A percentile compares a stretch with the other conserved stretches of the same genome.
These are phyloP conservation scores for Phallusia fumigata DNA, from an alignment of 23 tunicate genomes.

Conservation along the genomic window DNA sequence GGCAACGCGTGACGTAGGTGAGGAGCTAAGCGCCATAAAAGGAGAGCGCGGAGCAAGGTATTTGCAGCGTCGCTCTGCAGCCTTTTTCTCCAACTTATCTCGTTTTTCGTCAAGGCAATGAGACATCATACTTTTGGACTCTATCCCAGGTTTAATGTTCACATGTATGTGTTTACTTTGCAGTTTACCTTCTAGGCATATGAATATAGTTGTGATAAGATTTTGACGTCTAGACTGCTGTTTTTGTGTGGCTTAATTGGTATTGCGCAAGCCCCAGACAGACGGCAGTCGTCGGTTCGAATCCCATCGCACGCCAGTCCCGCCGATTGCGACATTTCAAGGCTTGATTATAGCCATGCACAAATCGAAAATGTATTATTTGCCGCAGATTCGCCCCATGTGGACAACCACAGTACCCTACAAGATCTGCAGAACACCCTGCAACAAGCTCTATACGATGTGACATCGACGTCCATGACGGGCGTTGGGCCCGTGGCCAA, in stretches of 20 bases:
- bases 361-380: not conserved
- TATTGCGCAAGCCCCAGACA: no score
- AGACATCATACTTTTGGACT: not conserved
- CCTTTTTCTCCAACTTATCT: not conserved
- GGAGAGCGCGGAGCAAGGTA: not conserved
- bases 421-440: slow-evolving; percentile 52
- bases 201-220: no score
- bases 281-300: no score
- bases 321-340: no score
- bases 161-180: no score
- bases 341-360: no score
- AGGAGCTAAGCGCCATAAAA: not conserved
- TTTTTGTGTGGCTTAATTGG: no score
- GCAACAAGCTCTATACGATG: slow-evolving; percentile 52
- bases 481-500: slow-evolving; percentile 15
- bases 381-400: slow-evolving; percentile 72
- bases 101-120: not conserved
- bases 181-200: no score
- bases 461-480: slow-evolving; percentile 1
- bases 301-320: no score
- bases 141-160: no score
- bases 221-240: no score
- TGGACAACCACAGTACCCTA: slow-evolving; percentile 48
- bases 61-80: not conserved
- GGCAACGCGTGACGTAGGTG: slow-evolving; percentile 21